A percentile compares a stretch with the other conserved stretches of the same genome.
Conservation (phyloP, 2,113 vertebrate genomes). For the Sitta europaea region DNA sequence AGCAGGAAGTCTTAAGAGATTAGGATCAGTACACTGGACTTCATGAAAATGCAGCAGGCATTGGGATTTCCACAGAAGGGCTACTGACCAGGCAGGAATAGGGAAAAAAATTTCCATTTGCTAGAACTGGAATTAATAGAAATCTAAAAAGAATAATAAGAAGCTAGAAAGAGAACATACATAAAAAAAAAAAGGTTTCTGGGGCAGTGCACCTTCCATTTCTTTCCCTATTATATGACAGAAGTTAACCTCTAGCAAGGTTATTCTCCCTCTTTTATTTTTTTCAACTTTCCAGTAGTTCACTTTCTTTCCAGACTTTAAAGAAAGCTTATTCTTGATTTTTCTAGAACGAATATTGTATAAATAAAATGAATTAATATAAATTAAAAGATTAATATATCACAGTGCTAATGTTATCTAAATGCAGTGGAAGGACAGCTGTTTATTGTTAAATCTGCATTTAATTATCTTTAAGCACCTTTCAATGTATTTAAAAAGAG, state of each 20-base stretch:
- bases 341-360: background rate
- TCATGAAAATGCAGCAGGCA: background rate
- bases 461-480: background rate
- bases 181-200: fast-evolving
- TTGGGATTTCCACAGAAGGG: background rate
- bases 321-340: background rate
- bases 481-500: background rate
- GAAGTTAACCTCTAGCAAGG: background rate
- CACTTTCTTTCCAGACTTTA: background rate
- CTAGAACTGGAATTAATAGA: background rate
- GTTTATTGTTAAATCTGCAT: background rate
- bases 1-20: background rate
- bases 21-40: background rate
- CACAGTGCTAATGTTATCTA: background rate
- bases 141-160: background rate
- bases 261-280: background rate
- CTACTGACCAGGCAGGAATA: background rate
- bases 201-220: background rate
- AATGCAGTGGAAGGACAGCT: background rate
- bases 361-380: background rate
- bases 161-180: background rate
- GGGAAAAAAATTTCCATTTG: background rate
- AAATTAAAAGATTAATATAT: background rate
- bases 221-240: background rate
- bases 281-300: background rate